Conservation (phyloP, 2,797 vertebrate genomes). For the Cossypha niveicapilla region DNA sequence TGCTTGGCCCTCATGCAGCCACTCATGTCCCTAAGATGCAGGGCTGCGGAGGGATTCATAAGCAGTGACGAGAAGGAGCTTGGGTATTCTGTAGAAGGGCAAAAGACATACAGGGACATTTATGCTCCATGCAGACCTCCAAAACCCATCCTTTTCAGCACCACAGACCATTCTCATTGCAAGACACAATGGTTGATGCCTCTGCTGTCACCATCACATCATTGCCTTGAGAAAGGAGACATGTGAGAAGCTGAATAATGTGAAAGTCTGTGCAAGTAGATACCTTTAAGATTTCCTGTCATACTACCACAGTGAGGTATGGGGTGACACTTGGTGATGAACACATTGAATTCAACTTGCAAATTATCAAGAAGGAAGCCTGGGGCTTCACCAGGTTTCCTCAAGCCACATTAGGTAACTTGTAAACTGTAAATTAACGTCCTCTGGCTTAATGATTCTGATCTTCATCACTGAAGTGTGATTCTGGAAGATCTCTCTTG, state of each 20-base stretch:
- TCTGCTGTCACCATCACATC: neutral
- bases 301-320: neutral
- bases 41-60: neutral
- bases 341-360: neutral
- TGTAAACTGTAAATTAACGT: neutral
- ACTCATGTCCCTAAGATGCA: fast-evolving
- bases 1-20: neutral
- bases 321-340: neutral
- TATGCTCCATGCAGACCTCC: neutral
- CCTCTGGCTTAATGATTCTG: neutral
- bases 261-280: neutral
- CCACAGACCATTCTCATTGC: neutral
- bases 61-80: neutral
- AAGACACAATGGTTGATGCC: neutral
- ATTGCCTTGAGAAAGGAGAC: neutral
- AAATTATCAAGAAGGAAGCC: neutral
- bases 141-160: neutral
- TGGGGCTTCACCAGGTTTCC: neutral
- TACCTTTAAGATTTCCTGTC: neutral
- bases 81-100: neutral
- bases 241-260: neutral
- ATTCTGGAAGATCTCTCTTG: neutral
- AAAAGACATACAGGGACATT: neutral
- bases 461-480: neutral
- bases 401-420: neutral